Conservation (phyloP, 2,797 vertebrate species). For the Pantherophis vulpinus region DNA sequence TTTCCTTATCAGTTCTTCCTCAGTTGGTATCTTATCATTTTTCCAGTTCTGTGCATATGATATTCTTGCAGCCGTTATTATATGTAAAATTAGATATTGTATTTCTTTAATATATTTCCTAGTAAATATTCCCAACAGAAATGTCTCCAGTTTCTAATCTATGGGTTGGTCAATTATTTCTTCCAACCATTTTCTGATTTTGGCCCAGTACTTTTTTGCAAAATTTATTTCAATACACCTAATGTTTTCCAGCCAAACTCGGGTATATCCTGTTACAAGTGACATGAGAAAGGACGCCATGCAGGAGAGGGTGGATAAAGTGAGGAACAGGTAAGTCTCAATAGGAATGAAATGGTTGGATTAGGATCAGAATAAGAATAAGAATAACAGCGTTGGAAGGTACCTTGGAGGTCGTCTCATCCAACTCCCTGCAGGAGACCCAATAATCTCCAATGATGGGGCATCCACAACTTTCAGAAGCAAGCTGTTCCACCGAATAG, state of each 20-base stretch:
- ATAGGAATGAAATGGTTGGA: rapidly evolving
- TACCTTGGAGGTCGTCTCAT: neutral
- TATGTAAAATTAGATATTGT: too few species aligned
- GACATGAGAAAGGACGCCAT: slow-evolving; percentile 15
- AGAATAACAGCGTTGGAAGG: neutral
- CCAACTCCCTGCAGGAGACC: neutral
- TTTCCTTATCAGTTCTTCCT: too few species aligned
- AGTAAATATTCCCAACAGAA: too few species aligned
- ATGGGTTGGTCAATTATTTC: too few species aligned
- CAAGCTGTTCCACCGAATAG: rapidly evolving
- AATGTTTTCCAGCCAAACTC: slow-evolving; percentile 8
- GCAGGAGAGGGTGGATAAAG: slow-evolving; percentile 50
- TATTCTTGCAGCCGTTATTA: too few species aligned
- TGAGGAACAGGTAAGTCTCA: slow-evolving; percentile 41
- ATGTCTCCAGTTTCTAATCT: too few species aligned
- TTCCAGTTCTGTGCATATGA: too few species aligned
- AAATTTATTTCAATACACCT: neutral
- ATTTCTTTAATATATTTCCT: too few species aligned
- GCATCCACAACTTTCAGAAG: neutral
- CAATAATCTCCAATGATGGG: neutral
- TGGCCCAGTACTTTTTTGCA: too few species aligned
- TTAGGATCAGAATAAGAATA: neutral
- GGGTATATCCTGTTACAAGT: neutral
- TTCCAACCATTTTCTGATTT: too few species aligned
- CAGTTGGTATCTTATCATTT: too few species aligned